phyloP scores from a whole-genome alignment of 2,888 invertebrate genomes.

The Troides aeacus region DNA sequence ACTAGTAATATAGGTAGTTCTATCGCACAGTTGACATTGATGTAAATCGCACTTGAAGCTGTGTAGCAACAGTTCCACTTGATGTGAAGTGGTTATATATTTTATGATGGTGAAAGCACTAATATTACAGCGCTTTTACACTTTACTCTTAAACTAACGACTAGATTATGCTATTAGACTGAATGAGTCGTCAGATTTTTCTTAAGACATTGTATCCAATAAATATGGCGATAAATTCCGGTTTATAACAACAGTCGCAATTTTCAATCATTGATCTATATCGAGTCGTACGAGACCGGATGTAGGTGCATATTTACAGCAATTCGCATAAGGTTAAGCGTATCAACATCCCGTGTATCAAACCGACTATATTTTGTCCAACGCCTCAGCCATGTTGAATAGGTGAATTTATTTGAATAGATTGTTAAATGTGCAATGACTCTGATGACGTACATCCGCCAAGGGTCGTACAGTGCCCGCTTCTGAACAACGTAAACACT shows the following conservation, averaged over 20 bases:
- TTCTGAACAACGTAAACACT: neutral
- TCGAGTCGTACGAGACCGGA: neutral
- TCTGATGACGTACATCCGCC: conserved; percentile 12
- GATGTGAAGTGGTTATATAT: neutral
- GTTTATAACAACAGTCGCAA: too few species aligned
- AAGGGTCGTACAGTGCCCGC: neutral
- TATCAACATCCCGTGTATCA: conserved; percentile 14
- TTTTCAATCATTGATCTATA: too few species aligned
- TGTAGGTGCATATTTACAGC: neutral
- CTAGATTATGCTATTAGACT: neutral
- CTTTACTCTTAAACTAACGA: neutral
- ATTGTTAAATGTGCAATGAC: conserved; percentile 11
- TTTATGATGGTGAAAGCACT: conserved; percentile 1
- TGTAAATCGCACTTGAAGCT: neutral
- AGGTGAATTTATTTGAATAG: conserved; percentile 10
- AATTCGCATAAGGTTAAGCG: conserved; percentile 1
- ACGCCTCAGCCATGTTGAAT: conserved; percentile 6
- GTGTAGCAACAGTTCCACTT: neutral
- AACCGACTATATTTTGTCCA: conserved; percentile 7
- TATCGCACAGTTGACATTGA: neutral
- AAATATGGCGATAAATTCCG: neutral
- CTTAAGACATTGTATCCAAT: neutral
- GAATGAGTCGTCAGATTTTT: neutral
- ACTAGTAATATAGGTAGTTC: too few species aligned
- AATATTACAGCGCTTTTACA: neutral